These are phyloP conservation scores for Fissipunctia ypsillon DNA, from an alignment of 2,888 invertebrate species.

Conservation along the genomic window DNA sequence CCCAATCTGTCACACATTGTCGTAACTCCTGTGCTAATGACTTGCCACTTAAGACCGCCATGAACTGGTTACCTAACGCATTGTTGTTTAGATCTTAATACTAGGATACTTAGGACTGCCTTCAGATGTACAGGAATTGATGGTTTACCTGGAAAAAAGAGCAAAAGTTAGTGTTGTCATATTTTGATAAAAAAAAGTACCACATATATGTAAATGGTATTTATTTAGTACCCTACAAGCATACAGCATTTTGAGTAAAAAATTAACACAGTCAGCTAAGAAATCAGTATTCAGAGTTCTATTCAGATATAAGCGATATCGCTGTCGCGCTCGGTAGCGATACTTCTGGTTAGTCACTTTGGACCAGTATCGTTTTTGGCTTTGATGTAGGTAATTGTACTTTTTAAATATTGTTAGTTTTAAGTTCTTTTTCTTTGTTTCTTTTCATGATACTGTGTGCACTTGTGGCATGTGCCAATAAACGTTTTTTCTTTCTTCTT, in stretches of 20 bases:
- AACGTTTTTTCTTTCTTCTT: too few species aligned
- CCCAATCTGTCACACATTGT: slow-evolving; percentile 35
- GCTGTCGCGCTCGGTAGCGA: too few species aligned
- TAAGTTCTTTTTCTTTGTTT: too few species aligned
- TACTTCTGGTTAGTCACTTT: too few species aligned
- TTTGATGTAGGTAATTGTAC: too few species aligned
- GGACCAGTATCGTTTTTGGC: too few species aligned
- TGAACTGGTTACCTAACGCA: slow-evolving; percentile 49
- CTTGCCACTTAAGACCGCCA: slow-evolving; percentile 57
- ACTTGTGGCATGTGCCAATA: too few species aligned
- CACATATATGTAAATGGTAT: not conserved
- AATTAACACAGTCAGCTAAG: not conserved
- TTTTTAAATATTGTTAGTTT: too few species aligned
- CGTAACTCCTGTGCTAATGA: slow-evolving; percentile 56
- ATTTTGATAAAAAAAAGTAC: not conserved
- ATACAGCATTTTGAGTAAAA: not conserved
- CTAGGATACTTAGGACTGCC: slow-evolving; percentile 50
- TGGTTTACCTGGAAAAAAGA: slow-evolving; percentile 65
- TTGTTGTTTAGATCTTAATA: slow-evolving; percentile 26
- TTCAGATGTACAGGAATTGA: slow-evolving; percentile 27
- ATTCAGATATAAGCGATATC: too few species aligned
- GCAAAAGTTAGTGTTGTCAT: slow-evolving; percentile 29
- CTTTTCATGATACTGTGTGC: too few species aligned
- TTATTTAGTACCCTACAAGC: not conserved
- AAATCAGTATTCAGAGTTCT: too few species aligned